These are phyloP conservation scores for Macrotrachela quadricornifera DNA, from an alignment of 1,140 invertebrate species.

Conservation along the genomic window DNA sequence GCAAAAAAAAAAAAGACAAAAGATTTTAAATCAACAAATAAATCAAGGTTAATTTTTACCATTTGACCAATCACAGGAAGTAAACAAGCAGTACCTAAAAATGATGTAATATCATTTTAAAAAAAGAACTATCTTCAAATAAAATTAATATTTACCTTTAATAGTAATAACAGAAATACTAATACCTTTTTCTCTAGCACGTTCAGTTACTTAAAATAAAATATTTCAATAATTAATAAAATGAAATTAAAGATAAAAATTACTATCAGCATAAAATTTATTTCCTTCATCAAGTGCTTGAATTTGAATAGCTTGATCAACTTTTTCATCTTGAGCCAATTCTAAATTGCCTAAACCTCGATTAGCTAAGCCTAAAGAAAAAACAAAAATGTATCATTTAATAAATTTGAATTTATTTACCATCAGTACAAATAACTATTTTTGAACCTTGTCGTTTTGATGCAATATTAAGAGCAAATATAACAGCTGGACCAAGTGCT, in stretches of 20 bases:
- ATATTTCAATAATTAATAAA: no score
- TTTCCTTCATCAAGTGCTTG: slow-evolving; percentile 12
- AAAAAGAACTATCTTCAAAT: not conserved
- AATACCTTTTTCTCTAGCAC: slow-evolving; percentile 5
- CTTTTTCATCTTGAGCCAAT: slow-evolving; percentile 16
- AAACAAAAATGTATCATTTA: no score
- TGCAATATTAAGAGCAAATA: slow-evolving; percentile 20
- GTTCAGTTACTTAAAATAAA: no score
- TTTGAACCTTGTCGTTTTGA: slow-evolving; percentile 19
- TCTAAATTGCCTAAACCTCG: slow-evolving; percentile 21
- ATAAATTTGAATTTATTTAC: not conserved
- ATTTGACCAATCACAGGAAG: not conserved
- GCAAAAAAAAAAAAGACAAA: not conserved
- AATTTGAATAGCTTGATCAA: slow-evolving; percentile 14
- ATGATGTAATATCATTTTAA: not conserved
- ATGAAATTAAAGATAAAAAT: not conserved
- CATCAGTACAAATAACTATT: slow-evolving; percentile 26
- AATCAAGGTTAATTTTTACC: not conserved
- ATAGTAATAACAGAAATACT: slow-evolving; percentile 23
- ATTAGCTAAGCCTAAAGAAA: slow-evolving; percentile 14
- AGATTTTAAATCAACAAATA: not conserved
- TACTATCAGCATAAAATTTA: not conserved
- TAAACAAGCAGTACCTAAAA: not conserved
- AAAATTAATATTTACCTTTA: slow-evolving; percentile 17
- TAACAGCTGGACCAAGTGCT: slow-evolving; percentile 23